These are phyloP conservation scores for Nephrotoma guestfalica DNA, from an alignment of 2,888 invertebrate genomes.

Conservation along the genomic window DNA sequence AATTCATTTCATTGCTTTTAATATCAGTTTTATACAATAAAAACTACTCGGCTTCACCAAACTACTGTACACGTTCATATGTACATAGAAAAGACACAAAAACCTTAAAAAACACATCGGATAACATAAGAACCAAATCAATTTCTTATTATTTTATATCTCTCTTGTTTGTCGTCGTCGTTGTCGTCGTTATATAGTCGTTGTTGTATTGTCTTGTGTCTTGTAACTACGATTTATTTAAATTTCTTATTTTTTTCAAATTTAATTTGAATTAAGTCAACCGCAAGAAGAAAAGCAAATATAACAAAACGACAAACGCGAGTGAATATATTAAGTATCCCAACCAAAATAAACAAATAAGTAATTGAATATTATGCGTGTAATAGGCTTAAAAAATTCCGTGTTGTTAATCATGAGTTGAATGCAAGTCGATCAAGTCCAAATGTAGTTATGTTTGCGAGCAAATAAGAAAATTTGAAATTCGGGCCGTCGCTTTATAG, in stretches of 20 bases:
- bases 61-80: not conserved
- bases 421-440: not conserved
- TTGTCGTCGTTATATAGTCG: not conserved
- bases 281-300: not conserved
- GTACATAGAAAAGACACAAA: not conserved
- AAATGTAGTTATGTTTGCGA: no score
- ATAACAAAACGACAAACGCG: not conserved
- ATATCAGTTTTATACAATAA: not conserved
- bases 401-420: not conserved
- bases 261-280: not conserved
- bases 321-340: not conserved
- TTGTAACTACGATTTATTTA: not conserved
- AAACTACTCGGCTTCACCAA: not conserved
- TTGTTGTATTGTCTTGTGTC: not conserved
- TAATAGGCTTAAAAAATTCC: not conserved
- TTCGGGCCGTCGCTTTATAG: no score
- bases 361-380: not conserved
- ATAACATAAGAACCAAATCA: not conserved
- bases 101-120: not conserved
- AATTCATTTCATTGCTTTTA: not conserved
- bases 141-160: not conserved
- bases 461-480: no score
- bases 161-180: not conserved
- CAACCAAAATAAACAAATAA: not conserved
- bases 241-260: not conserved